phyloP scores from a whole-genome alignment of 2,797 vertebrate genomes.

The Aldrovandia affinis region DNA sequence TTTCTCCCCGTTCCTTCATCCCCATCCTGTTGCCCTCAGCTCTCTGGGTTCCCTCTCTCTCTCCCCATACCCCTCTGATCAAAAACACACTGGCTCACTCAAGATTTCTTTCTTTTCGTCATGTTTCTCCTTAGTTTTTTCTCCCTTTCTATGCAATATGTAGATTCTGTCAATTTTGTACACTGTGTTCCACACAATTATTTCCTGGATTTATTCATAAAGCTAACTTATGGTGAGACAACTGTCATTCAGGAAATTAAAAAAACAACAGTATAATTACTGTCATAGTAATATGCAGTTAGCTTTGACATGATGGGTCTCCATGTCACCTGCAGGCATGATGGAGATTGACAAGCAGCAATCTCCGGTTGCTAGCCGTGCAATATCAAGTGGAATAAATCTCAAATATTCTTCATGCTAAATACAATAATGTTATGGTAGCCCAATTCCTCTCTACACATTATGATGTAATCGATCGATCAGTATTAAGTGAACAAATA shows the following conservation, averaged over 20 bases:
- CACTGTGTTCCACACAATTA: background rate
- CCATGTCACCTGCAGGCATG: background rate
- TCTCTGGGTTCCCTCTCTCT: background rate
- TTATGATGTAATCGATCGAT: background rate
- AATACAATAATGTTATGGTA: background rate
- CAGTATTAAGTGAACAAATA: background rate
- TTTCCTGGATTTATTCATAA: background rate
- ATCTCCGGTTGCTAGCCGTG: background rate
- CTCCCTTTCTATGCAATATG: background rate
- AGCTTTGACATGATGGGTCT: background rate
- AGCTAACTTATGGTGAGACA: background rate
- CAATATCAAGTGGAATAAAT: background rate
- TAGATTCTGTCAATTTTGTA: background rate
- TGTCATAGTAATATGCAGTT: no score
- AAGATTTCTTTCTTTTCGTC: background rate
- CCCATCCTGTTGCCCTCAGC: background rate
- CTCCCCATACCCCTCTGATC: background rate
- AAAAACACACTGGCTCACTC: background rate
- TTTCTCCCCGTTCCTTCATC: background rate
- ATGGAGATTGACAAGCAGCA: background rate
- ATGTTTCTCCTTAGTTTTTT: background rate
- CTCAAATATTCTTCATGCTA: background rate
- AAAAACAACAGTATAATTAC: background rate
- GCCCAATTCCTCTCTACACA: background rate
- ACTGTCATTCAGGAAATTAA: background rate